These are phyloP conservation scores for Drosophila meridiana DNA, from an alignment of 2,888 invertebrate species.

Conservation along the genomic window DNA sequence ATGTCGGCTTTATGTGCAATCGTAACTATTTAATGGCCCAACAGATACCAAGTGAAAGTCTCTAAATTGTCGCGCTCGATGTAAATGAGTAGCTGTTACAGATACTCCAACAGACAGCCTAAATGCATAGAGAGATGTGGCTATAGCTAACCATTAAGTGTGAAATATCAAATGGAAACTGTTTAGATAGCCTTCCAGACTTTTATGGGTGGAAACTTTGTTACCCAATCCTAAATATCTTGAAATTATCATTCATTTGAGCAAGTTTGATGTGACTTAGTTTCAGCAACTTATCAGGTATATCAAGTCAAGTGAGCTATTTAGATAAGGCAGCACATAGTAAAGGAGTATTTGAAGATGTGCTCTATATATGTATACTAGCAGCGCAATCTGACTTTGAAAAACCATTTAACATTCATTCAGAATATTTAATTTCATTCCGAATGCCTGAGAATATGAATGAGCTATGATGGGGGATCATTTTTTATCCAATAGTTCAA, in stretches of 20 bases:
- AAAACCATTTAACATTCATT: no score
- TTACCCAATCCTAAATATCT: background rate
- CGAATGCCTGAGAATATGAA: no score
- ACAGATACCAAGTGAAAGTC: slow-evolving; percentile 43
- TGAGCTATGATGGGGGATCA: no score
- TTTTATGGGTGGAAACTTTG: background rate
- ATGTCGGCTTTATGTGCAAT: slow-evolving; percentile 11
- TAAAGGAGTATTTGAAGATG: background rate
- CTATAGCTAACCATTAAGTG: background rate
- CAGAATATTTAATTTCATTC: no score
- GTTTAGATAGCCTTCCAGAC: background rate
- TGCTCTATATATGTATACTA: background rate
- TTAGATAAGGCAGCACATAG: slow-evolving; percentile 24
- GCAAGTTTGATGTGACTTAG: background rate
- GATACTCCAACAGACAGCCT: slow-evolving; percentile 3
- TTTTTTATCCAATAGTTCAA: no score
- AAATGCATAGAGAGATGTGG: background rate
- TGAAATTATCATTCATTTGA: background rate
- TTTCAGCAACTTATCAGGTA: background rate
- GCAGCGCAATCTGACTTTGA: no score
- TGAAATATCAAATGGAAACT: background rate
- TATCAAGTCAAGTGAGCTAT: slow-evolving; percentile 7
- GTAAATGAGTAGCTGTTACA: slow-evolving; percentile 12
- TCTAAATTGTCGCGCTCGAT: slow-evolving; percentile 11
- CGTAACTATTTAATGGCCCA: slow-evolving; percentile 33